Evolutionary conservation across 2,797 vertebrate genomes (phyloP).

Genomic region (Acipenser oxyrinchus): DNA sequence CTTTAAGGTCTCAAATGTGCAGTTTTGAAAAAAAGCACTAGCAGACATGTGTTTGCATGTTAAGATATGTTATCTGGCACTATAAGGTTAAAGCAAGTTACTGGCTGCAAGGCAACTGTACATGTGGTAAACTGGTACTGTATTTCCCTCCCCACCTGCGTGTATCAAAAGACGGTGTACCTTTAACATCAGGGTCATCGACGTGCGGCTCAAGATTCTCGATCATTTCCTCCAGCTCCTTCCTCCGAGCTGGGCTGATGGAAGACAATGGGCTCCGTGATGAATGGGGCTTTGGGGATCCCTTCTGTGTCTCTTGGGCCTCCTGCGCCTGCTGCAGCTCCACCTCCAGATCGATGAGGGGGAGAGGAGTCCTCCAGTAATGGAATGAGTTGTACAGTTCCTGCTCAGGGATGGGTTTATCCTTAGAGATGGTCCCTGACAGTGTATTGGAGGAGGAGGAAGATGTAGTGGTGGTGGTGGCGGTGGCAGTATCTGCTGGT

Average conservation of each 20-base stretch:
- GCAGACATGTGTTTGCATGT: too few species aligned
- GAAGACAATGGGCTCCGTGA: conserved; percentile 34
- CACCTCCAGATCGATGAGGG: conserved; percentile 67
- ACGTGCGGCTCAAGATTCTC: conserved; percentile 79
- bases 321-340: conserved; percentile 54
- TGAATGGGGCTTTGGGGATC: conserved; percentile 14
- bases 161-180: conserved; percentile 36
- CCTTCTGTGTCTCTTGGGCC: conserved; percentile 30
- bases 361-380: conserved; percentile 82
- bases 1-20: too few species aligned
- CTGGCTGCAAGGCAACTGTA: too few species aligned
- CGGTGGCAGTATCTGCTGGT: background rate
- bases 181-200: conserved; percentile 81
- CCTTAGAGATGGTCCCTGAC: conserved; percentile 4
- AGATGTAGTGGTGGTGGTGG: conserved; percentile 14
- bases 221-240: conserved; percentile 77
- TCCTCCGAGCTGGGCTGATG: conserved; percentile 61
- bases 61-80: too few species aligned
- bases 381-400: conserved; percentile 80
- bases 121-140: too few species aligned
- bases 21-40: too few species aligned
- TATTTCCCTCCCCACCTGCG: too few species aligned
- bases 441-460: background rate
- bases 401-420: conserved; percentile 52
- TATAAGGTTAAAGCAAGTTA: too few species aligned